Evolutionary conservation across 2,888 invertebrate genomes (phyloP).

Genomic region (Leucoma salicis): DNA sequence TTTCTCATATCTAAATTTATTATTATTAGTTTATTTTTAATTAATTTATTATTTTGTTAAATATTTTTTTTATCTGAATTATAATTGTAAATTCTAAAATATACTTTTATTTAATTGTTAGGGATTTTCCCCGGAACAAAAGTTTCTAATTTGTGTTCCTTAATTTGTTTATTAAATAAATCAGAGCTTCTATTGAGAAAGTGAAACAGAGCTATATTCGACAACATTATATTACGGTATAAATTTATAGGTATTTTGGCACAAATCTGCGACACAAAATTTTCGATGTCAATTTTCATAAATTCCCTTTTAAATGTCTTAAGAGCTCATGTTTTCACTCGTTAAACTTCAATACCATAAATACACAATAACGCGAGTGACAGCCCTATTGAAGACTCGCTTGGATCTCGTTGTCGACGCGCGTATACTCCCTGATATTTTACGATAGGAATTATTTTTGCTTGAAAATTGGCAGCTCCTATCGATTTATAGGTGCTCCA

Average conservation of each 20-base stretch:
- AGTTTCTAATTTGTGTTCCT: too few species aligned
- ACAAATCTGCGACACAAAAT: not conserved
- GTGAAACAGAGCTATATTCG: too few species aligned
- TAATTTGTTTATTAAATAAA: too few species aligned
- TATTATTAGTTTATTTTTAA: too few species aligned
- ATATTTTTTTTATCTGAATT: too few species aligned
- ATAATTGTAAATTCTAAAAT: too few species aligned
- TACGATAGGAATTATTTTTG: constrained; percentile 39
- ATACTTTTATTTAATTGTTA: too few species aligned
- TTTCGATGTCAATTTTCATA: not conserved
- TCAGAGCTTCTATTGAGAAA: too few species aligned
- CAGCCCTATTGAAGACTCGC: constrained; percentile 15
- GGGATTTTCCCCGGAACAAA: too few species aligned
- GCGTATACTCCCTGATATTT: constrained; percentile 37
- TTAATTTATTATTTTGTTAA: too few species aligned
- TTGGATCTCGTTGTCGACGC: constrained; percentile 37
- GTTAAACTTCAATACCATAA: not conserved
- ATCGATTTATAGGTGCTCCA: constrained; percentile 18
- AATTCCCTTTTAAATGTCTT: not conserved
- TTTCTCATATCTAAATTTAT: too few species aligned
- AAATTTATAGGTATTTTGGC: not conserved
- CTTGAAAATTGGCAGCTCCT: constrained; percentile 32
- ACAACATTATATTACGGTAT: too few species aligned
- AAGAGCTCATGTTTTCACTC: not conserved
- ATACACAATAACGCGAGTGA: not conserved